A percentile compares a stretch with the other conserved stretches of the same genome.
Conservation (phyloP, 2,113 vertebrate genomes). For the Podarcis cretensis region DNA sequence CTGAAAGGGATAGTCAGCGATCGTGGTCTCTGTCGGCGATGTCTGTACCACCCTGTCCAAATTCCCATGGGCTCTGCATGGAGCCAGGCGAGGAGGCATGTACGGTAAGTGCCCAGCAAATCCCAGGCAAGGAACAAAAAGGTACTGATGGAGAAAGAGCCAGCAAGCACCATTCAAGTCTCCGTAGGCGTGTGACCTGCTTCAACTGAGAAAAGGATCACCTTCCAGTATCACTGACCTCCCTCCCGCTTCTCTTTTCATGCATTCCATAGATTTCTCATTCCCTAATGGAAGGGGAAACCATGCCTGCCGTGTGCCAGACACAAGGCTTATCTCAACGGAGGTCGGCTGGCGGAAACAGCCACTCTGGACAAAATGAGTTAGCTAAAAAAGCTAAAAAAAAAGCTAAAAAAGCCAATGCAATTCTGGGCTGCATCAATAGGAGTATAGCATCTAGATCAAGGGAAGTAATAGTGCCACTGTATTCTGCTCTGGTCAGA, state of each 20-base stretch:
- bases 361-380: background rate
- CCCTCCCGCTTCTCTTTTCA: slow-evolving; percentile 54
- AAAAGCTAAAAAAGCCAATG: no score
- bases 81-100: slow-evolving; percentile 87
- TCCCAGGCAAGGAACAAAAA: slow-evolving; percentile 77
- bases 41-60: slow-evolving; percentile 91
- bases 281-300: slow-evolving; percentile 59
- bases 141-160: slow-evolving; percentile 68
- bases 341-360: background rate
- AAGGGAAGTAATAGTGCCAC: no score
- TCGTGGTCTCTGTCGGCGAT: slow-evolving; percentile 86
- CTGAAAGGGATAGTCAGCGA: slow-evolving; percentile 84
- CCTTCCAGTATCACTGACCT: slow-evolving; percentile 66
- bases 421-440: no score
- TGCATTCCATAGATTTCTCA: slow-evolving; percentile 77
- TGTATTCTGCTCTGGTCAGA: no score
- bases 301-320: slow-evolving; percentile 72
- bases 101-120: slow-evolving; percentile 83
- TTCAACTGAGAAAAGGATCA: slow-evolving; percentile 71
- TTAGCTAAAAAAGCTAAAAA: no score
- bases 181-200: slow-evolving; percentile 74
- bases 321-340: slow-evolving; percentile 55
- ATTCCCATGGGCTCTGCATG: slow-evolving; percentile 84
- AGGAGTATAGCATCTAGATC: no score
- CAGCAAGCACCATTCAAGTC: slow-evolving; percentile 65